Conservation (phyloP, 2,797 vertebrate genomes). For the Acanthiza pusilla region DNA sequence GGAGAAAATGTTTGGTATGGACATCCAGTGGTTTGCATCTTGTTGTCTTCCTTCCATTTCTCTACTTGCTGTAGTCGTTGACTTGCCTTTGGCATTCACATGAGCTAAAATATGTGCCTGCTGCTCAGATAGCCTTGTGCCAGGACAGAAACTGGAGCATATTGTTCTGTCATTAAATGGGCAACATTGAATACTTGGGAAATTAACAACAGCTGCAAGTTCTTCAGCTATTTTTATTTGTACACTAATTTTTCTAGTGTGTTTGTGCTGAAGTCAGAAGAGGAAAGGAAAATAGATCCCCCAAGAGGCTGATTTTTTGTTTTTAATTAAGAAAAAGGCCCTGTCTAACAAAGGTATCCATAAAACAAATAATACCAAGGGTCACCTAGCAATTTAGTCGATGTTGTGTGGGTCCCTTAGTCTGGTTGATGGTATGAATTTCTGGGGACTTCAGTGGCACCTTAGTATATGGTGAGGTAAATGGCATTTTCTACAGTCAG, state of each 20-base stretch:
- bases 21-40: neutral
- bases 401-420: neutral
- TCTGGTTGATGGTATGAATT: neutral
- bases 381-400: neutral
- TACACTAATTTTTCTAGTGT: constrained; percentile 49
- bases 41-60: neutral
- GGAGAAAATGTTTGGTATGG: neutral
- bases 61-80: neutral
- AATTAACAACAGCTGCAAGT: constrained; percentile 43
- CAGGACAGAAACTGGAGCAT: constrained; percentile 45
- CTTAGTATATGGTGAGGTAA: neutral
- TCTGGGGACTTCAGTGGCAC: neutral
- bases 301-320: constrained; percentile 6
- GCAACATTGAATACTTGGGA: neutral
- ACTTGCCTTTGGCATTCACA: neutral
- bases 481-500: neutral
- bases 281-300: constrained; percentile 49
- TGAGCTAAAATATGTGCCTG: constrained; percentile 4
- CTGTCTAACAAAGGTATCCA: neutral
- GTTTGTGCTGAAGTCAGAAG: constrained; percentile 42
- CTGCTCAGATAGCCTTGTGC: neutral
- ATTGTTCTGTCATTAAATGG: constrained; percentile 42
- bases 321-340: constrained; percentile 16
- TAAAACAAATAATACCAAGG: neutral
- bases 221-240: constrained; percentile 61